A percentile compares a stretch with the other conserved stretches of the same genome.
Evolutionary conservation across 2,888 invertebrate species (phyloP).

Genomic region (Tridacna crocea): DNA sequence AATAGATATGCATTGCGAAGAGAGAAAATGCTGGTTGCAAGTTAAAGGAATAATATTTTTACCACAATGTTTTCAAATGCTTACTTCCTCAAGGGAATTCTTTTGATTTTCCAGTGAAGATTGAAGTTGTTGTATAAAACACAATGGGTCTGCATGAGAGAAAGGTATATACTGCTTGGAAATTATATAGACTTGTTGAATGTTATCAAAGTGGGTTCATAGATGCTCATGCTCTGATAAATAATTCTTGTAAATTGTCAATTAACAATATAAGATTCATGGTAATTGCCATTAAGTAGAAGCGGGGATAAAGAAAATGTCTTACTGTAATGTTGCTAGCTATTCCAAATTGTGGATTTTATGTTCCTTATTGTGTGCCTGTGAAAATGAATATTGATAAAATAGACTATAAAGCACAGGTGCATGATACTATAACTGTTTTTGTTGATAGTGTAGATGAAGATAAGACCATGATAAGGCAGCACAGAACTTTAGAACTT

Average conservation of each 20-base stretch:
- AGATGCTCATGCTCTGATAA: constrained; percentile 15
- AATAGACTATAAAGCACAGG: too few relatives aligned
- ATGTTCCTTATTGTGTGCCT: too few relatives aligned
- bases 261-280: constrained; percentile 18
- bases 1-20: neutral
- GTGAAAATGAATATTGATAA: too few relatives aligned
- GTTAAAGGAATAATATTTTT: too few relatives aligned
- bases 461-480: neutral
- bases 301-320: constrained; percentile 6
- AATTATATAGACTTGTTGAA: neutral
- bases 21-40: neutral
- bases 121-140: neutral
- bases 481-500: neutral
- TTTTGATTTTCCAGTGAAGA: too few relatives aligned
- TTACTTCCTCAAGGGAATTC: too few relatives aligned
- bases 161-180: neutral
- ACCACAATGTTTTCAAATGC: neutral
- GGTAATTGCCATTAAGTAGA: constrained; percentile 10
- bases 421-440: too few relatives aligned
- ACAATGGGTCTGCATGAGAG: neutral
- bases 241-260: constrained; percentile 28
- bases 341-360: too few relatives aligned
- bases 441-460: too few relatives aligned
- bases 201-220: constrained; percentile 10
- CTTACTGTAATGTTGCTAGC: neutral